phyloP scores from a whole-genome alignment of 2,888 invertebrate species.

The Carterocephalus palaemon region DNA sequence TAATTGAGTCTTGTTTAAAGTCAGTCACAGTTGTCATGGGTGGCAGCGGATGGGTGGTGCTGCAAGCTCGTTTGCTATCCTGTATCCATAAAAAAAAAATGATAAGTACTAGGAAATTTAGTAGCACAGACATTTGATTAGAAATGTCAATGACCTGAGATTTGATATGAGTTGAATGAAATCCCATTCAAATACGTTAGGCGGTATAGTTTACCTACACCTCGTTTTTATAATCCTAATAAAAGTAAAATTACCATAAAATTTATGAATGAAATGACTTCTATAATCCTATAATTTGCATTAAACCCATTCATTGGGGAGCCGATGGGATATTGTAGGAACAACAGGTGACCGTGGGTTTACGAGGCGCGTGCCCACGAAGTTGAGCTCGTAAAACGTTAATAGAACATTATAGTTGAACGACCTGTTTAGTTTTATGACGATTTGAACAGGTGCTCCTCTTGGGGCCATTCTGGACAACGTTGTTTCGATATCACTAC shows the following conservation, averaged over 20 bases:
- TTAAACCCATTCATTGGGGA: slow-evolving; percentile 65
- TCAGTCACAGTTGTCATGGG: no score
- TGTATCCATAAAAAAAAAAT: no score
- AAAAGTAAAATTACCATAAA: not conserved
- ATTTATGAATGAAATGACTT: slow-evolving; percentile 45
- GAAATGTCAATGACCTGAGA: no score
- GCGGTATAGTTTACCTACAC: no score
- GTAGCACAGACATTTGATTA: no score
- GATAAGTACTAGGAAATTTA: not conserved
- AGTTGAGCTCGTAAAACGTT: slow-evolving; percentile 55
- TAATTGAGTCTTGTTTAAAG: no score
- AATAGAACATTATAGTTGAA: slow-evolving; percentile 50
- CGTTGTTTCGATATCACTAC: no score
- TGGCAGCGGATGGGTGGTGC: no score
- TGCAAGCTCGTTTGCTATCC: no score
- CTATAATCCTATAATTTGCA: slow-evolving; percentile 60
- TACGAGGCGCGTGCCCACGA: slow-evolving; percentile 64
- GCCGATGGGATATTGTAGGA: slow-evolving; percentile 55
- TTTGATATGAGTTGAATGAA: no score
- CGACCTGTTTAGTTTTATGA: slow-evolving; percentile 64
- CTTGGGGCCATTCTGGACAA: slow-evolving; percentile 8
- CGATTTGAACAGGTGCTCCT: slow-evolving; percentile 41
- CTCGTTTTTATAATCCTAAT: slow-evolving; percentile 1
- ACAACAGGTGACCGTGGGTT: slow-evolving; percentile 75
- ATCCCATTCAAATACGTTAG: no score